Evolutionary conservation across 1,140 invertebrate species (phyloP).

Genomic region (Dermatophagoides farinae): DNA sequence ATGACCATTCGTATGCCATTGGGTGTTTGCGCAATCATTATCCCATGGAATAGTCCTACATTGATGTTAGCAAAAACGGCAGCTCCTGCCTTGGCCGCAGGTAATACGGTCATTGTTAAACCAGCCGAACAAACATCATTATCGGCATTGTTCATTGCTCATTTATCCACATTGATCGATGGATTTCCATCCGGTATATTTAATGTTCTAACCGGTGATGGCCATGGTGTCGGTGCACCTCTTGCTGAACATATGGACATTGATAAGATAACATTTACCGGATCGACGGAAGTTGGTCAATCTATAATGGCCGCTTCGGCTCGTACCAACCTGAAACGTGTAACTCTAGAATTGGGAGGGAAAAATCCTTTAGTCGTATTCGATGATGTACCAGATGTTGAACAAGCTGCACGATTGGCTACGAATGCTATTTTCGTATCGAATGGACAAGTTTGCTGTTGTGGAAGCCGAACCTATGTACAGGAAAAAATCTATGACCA

Average conservation of each 20-base stretch:
- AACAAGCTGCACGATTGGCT: constrained; percentile 52
- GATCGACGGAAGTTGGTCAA: constrained; percentile 41
- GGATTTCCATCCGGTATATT: constrained; percentile 26
- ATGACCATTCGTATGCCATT: constrained; percentile 34
- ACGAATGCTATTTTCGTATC: constrained; percentile 59
- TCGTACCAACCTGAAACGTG: constrained; percentile 52
- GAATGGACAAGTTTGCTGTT: constrained; percentile 74
- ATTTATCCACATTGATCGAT: constrained; percentile 26
- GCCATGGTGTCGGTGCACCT: constrained; percentile 3
- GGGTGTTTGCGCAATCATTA: constrained; percentile 34
- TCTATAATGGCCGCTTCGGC: constrained; percentile 50
- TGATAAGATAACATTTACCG: constrained; percentile 71
- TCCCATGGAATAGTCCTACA: constrained; percentile 37
- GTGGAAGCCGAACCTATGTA: constrained; percentile 69
- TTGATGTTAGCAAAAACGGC: constrained; percentile 31
- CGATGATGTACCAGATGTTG: constrained; percentile 50
- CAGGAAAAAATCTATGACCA: constrained; percentile 61
- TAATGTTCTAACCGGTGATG: constrained; percentile 25
- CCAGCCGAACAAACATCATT: constrained; percentile 36
- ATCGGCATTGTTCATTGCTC: constrained; percentile 32
- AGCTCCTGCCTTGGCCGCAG: constrained; percentile 32
- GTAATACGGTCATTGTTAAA: constrained; percentile 34
- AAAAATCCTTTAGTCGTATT: constrained; percentile 70
- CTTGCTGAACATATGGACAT: constrained; percentile 26
- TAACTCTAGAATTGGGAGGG: constrained; percentile 70